Evolutionary conservation across 2,888 invertebrate species (phyloP).

Genomic region (Uropetala carovei): DNA sequence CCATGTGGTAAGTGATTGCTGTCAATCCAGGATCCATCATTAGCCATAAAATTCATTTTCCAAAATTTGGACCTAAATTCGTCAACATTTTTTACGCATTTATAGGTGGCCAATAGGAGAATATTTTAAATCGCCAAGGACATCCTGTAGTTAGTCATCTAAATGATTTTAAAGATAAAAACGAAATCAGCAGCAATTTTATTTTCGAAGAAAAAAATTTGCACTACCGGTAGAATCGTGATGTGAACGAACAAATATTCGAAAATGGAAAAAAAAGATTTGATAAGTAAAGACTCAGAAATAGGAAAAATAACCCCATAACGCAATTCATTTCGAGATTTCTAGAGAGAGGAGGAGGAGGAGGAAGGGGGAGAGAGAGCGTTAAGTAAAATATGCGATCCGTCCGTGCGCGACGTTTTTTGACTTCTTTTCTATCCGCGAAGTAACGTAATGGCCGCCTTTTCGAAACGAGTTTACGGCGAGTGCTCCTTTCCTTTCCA

Average conservation of each 20-base stretch:
- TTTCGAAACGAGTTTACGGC: constrained; percentile 10
- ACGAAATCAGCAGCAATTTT: too few relatives aligned
- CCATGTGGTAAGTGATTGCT: too few relatives aligned
- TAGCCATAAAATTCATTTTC: too few relatives aligned
- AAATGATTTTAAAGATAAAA: too few relatives aligned
- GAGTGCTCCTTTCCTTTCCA: neutral
- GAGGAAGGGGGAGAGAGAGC: neutral
- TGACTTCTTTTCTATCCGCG: neutral
- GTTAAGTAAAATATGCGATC: constrained; percentile 1
- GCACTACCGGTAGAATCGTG: constrained; percentile 24
- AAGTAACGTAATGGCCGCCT: constrained; percentile 21
- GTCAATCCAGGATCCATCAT: too few relatives aligned
- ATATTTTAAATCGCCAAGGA: too few relatives aligned
- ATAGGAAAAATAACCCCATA: constrained; percentile 7
- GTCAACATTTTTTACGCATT: too few relatives aligned
- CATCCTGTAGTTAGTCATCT: too few relatives aligned
- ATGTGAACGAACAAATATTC: constrained; percentile 20
- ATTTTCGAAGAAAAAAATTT: neutral
- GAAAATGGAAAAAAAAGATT: neutral
- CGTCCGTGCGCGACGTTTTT: constrained; percentile 42
- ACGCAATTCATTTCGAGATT: constrained; percentile 1
- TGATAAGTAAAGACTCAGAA: neutral
- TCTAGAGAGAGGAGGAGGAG: neutral
- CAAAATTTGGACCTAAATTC: too few relatives aligned
- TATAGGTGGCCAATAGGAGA: too few relatives aligned